Percentiles rank a stretch among this genome's conserved stretches.
Conservation (phyloP, 1,140 invertebrate genomes). For the Brachionus sp. region DNA sequence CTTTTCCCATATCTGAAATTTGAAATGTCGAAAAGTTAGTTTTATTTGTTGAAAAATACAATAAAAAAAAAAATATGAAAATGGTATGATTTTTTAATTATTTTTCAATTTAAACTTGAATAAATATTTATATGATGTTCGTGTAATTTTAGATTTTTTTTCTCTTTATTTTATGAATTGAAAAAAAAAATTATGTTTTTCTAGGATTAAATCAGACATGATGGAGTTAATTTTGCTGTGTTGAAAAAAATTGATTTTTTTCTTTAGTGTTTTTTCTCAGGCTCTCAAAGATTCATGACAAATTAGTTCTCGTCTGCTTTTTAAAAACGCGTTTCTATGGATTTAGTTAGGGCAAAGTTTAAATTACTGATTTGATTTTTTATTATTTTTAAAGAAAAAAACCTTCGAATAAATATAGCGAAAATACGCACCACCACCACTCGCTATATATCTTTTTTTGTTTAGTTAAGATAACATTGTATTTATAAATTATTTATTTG, state of each 20-base stretch:
- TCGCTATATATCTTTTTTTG: not conserved
- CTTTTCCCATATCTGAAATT: constrained; percentile 10
- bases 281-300: not conserved
- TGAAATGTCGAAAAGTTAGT: not conserved
- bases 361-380: not conserved
- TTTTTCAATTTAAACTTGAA: not conserved
- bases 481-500: no score
- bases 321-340: not conserved
- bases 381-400: not conserved
- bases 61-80: not conserved
- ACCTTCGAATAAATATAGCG: not conserved
- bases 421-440: not conserved
- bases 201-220: not conserved
- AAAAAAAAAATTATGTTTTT: not conserved
- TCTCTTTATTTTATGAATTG: not conserved
- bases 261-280: not conserved
- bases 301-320: not conserved
- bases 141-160: not conserved
- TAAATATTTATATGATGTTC: not conserved
- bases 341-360: not conserved
- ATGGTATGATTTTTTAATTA: not conserved
- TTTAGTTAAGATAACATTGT: not conserved
- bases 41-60: not conserved
- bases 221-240: not conserved
- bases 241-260: not conserved